Evolutionary conservation across 2,888 invertebrate species (phyloP).

Genomic region (Drosophila borborema): DNA sequence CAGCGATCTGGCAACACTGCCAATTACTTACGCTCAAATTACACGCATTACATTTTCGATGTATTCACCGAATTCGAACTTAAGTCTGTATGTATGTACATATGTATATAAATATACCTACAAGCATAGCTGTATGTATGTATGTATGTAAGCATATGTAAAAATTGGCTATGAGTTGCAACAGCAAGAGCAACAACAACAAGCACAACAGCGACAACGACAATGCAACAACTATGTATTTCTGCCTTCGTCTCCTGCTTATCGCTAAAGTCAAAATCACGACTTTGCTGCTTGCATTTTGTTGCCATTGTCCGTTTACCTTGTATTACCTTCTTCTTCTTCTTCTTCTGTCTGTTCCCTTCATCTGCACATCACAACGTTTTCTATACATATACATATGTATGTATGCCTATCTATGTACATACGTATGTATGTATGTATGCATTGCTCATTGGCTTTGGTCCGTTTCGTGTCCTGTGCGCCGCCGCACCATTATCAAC

Average conservation of each 20-base stretch:
- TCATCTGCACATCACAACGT: slow-evolving; percentile 23
- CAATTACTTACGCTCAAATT: slow-evolving; percentile 20
- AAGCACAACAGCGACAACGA: slow-evolving; percentile 13
- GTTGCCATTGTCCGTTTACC: slow-evolving; percentile 46
- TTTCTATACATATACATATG: background rate
- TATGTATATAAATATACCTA: slow-evolving; percentile 1
- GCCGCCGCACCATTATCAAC: slow-evolving; percentile 70
- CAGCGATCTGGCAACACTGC: slow-evolving; percentile 38
- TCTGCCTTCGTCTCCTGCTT: slow-evolving; percentile 52
- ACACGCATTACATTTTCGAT: slow-evolving; percentile 46
- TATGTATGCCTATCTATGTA: slow-evolving; percentile 9
- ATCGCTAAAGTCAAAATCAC: slow-evolving; percentile 76
- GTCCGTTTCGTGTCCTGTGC: slow-evolving; percentile 58
- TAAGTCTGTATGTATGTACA: background rate
- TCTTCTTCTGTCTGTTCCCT: slow-evolving; percentile 31
- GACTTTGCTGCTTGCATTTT: slow-evolving; percentile 61
- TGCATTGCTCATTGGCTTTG: slow-evolving; percentile 42
- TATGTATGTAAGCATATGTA: background rate
- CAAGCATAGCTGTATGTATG: background rate
- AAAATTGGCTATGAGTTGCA: slow-evolving; percentile 50
- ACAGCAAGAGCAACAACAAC: slow-evolving; percentile 13
- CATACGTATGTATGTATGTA: slow-evolving; percentile 17
- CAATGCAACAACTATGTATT: slow-evolving; percentile 30
- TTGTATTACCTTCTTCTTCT: slow-evolving; percentile 25
- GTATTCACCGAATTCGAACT: slow-evolving; percentile 8